A percentile compares a stretch with the other conserved stretches of the same genome.
phyloP scores from a whole-genome alignment of 2,113 vertebrate species.

The Phoenicopterus ruber region DNA sequence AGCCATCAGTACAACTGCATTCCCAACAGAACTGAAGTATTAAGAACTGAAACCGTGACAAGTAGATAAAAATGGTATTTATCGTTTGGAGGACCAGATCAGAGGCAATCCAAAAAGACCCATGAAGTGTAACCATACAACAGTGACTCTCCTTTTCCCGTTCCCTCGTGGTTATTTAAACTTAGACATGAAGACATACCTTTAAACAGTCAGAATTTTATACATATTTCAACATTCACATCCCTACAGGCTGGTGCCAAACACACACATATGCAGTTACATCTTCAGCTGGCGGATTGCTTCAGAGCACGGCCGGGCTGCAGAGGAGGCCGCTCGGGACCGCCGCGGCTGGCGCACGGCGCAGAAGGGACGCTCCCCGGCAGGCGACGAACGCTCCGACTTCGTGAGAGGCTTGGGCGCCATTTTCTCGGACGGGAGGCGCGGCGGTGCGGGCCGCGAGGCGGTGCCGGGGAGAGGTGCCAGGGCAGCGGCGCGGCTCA shows the following conservation, averaged over 20 bases:
- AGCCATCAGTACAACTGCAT: neutral
- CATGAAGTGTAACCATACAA: accelerated
- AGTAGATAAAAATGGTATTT: neutral
- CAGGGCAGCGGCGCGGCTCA: neutral
- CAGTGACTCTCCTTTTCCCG: neutral
- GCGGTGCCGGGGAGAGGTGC: neutral
- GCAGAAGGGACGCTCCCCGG: neutral
- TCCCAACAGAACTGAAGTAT: neutral
- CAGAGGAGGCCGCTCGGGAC: neutral
- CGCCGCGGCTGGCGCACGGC: neutral
- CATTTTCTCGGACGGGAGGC: accelerated
- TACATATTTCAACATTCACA: neutral
- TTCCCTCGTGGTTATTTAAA: neutral
- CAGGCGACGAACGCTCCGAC: neutral
- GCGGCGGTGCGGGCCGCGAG: neutral
- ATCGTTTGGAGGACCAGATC: neutral
- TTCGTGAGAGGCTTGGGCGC: accelerated
- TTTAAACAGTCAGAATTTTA: neutral
- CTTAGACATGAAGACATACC: neutral
- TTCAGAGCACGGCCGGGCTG: neutral
- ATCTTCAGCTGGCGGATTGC: accelerated
- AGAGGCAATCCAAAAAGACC: neutral
- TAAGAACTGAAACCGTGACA: neutral
- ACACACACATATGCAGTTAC: accelerated
- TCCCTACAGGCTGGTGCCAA: neutral